Base-by-base conservation (phyloP, 2,888 invertebrate species). In the Xanthia icteritia region DNA sequence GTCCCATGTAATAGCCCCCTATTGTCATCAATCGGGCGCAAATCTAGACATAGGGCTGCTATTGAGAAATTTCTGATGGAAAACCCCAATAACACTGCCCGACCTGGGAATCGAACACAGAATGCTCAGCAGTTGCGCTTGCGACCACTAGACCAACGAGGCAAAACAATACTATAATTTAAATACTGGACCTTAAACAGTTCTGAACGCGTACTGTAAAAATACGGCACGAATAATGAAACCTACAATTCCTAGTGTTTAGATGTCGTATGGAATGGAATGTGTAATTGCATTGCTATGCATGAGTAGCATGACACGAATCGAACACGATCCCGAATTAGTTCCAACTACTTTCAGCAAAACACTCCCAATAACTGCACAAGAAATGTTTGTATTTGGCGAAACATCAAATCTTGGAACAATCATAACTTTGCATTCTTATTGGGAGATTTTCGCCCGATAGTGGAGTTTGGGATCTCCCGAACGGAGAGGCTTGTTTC, bases 301-400 rank as follows among this genome's bases (percentile, higher is more conserved):
- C 74, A 63, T 73, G 77, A 82, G 63, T 56, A 74, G 61, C 61
- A 27, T 27, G 83, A 82, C 79, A 69, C 65, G 67, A 71, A 74
- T 72, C 61, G 54, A 72, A 66, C 74, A 72, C 71, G 31, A 58
- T 79, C 82, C 79, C 51, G 79, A 83, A 83, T 82, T 75, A 75
- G 79, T 75, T 69, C 68, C 73, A 48, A 69, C 23, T 65, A 36
- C 31, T 69, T 61, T 31, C 36, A 66, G 69, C 45, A 45, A 72
- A 66, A 77, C 23, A 31, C 64, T 54, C 9, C 51, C 27, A 58
- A 68, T 58, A 70, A 66, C 54, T 71, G 13, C 15, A 27, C 0
- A 45, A 39, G 67, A 71, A 74, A 70, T 78, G 54, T 82, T 69
- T 79, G 74, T 51, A 1, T 65, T 82, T 78, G 73, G 39, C 64